These are phyloP conservation scores for Mythimna impura DNA, from an alignment of 2,888 invertebrate genomes.

Conservation along the genomic window DNA sequence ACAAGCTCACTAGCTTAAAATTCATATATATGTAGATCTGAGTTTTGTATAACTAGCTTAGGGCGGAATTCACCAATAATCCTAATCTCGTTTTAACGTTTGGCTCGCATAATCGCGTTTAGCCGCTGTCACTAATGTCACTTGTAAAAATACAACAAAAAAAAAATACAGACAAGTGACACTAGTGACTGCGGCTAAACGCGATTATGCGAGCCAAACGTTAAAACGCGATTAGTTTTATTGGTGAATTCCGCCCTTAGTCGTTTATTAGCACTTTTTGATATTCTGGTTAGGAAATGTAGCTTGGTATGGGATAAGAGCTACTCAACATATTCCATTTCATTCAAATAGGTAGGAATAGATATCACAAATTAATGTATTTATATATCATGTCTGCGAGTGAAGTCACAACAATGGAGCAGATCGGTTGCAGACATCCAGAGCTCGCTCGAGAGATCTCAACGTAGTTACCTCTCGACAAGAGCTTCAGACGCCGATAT, in stretches of 20 bases:
- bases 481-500: neutral
- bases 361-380: neutral
- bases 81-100: no score
- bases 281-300: neutral
- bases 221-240: no score
- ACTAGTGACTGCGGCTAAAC: no score
- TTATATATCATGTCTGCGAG: neutral
- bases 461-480: neutral
- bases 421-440: neutral
- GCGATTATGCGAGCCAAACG: no score
- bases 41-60: neutral
- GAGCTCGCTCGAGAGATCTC: neutral
- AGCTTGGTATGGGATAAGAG: no score
- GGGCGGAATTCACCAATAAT: no score
- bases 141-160: no score
- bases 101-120: no score
- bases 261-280: neutral
- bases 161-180: no score
- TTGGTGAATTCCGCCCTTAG: neutral
- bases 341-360: neutral
- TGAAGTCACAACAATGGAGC: slow-evolving; percentile 10
- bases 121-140: no score
- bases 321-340: no score
- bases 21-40: neutral
- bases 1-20: neutral